Evolutionary conservation across 2,113 vertebrate genomes (phyloP).

Genomic region (Limanda limanda): DNA sequence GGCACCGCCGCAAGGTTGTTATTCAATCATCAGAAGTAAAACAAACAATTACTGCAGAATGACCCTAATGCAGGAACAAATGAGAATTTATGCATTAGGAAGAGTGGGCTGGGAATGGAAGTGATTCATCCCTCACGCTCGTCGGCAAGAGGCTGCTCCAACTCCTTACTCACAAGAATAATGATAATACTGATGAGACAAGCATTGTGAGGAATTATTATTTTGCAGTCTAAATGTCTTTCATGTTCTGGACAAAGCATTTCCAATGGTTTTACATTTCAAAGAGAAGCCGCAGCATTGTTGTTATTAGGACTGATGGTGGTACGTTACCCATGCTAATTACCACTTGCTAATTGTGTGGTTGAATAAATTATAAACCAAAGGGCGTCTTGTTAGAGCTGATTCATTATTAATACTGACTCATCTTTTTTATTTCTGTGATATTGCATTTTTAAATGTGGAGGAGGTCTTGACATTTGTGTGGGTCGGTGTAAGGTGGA

Average conservation of each 20-base stretch:
- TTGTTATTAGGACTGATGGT: constrained; percentile 69
- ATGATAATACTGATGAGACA: constrained; percentile 74
- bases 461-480: not conserved
- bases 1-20: constrained; percentile 65
- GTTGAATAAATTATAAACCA: constrained; percentile 65
- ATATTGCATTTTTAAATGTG: constrained; percentile 34
- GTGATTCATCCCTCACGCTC: constrained; percentile 62
- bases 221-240: constrained; percentile 72
- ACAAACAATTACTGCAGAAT: constrained; percentile 77
- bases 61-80: constrained; percentile 77
- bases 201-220: constrained; percentile 66
- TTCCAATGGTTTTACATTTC: constrained; percentile 79
- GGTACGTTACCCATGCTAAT: constrained; percentile 74
- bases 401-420: constrained; percentile 53
- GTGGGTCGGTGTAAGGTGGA: not conserved
- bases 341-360: constrained; percentile 65
- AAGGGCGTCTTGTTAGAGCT: constrained; percentile 36
- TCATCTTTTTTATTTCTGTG: constrained; percentile 31
- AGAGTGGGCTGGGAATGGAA: constrained; percentile 56
- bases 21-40: constrained; percentile 76
- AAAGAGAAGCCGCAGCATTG: constrained; percentile 69
- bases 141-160: constrained; percentile 37
- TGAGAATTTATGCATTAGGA: constrained; percentile 72
- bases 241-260: constrained; percentile 77
- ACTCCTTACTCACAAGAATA: constrained; percentile 63